These are phyloP conservation scores for Girardinus metallicus DNA, from an alignment of 2,797 vertebrate species.

Conservation along the genomic window DNA sequence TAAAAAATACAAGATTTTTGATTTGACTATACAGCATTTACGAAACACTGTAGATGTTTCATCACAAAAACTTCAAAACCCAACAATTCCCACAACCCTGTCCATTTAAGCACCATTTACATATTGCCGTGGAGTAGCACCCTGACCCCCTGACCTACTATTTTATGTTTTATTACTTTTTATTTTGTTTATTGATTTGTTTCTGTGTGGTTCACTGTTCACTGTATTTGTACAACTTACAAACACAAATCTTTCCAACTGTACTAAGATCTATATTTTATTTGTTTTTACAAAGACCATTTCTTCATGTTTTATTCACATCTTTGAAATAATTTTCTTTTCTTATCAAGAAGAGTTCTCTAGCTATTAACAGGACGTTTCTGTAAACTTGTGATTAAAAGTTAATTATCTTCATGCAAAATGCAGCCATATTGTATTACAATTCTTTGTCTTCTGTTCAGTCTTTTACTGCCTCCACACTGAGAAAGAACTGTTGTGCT, in stretches of 20 bases:
- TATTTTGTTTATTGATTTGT: too few relatives aligned
- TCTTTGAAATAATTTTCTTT: background rate
- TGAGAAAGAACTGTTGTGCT: conserved; percentile 8
- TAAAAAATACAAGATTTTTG: background rate
- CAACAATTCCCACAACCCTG: background rate
- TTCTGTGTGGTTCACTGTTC: too few relatives aligned
- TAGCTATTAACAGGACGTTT: background rate
- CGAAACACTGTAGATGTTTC: background rate
- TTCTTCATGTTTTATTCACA: background rate
- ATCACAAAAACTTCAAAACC: background rate
- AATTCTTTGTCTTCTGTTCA: background rate
- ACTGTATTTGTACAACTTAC: background rate
- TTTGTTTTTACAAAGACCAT: too few relatives aligned
- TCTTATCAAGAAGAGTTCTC: background rate
- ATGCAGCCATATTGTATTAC: too few relatives aligned
- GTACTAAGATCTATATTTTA: background rate
- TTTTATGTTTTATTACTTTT: too few relatives aligned
- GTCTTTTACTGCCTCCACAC: background rate
- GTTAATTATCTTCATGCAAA: background rate
- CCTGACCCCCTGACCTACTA: too few relatives aligned
- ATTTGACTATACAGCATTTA: background rate
- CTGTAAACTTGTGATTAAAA: background rate
- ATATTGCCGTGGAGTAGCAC: too few relatives aligned
- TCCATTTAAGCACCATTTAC: background rate
- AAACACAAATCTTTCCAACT: background rate